Evolutionary conservation across 1,140 invertebrate genomes (phyloP).

Genomic region (Octopus sinensis): DNA sequence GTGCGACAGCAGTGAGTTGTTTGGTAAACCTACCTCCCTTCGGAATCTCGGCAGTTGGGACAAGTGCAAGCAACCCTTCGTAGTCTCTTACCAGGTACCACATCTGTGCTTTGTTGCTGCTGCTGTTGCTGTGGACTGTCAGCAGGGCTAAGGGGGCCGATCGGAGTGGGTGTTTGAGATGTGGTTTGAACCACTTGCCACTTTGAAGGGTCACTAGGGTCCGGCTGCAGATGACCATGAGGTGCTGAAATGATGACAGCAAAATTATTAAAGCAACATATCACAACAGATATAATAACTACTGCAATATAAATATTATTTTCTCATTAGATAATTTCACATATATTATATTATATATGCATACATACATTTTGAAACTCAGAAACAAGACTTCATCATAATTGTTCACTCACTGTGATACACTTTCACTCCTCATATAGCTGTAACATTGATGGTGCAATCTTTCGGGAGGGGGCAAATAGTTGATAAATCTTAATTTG

Average conservation of each 20-base stretch:
- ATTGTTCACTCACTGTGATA: too few relatives aligned
- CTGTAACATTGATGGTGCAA: too few relatives aligned
- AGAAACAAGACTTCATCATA: too few relatives aligned
- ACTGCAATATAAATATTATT: too few relatives aligned
- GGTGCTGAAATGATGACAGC: neutral
- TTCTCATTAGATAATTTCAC: too few relatives aligned
- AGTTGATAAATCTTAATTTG: too few relatives aligned
- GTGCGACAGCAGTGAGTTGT: too few relatives aligned
- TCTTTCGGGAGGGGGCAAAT: too few relatives aligned
- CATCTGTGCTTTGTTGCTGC: slow-evolving; percentile 25
- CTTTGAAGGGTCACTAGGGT: slow-evolving; percentile 72
- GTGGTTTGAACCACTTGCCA: slow-evolving; percentile 66
- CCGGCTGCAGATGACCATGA: slow-evolving; percentile 48
- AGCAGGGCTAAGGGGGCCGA: slow-evolving; percentile 33
- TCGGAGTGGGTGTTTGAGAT: slow-evolving; percentile 22
- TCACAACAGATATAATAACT: too few relatives aligned
- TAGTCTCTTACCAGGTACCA: slow-evolving; percentile 57
- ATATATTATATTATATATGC: too few relatives aligned
- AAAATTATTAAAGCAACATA: neutral
- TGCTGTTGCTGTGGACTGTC: slow-evolving; percentile 18
- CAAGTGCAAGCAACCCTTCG: slow-evolving; percentile 91
- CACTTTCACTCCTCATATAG: too few relatives aligned
- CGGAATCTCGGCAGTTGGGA: slow-evolving; percentile 89
- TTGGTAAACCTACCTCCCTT: slow-evolving; percentile 63
- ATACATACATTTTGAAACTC: too few relatives aligned